Evolutionary conservation across 2,888 invertebrate species (phyloP).

Genomic region (Germaria angustata): DNA sequence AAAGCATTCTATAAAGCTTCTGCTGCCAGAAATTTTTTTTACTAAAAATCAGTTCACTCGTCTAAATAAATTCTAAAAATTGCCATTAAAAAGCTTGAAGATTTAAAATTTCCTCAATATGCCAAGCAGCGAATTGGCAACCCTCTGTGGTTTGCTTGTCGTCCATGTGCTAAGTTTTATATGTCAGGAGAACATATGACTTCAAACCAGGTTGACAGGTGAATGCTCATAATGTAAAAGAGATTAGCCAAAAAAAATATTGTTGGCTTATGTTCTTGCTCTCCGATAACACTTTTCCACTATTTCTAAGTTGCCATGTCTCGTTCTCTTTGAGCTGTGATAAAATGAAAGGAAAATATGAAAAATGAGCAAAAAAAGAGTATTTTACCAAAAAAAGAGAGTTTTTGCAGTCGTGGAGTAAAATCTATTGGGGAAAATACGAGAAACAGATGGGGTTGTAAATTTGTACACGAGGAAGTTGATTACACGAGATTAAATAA

Average conservation of each 20-base stretch:
- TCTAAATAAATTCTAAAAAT: too few relatives aligned
- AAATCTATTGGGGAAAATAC: background rate
- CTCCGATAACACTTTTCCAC: background rate
- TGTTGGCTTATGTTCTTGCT: background rate
- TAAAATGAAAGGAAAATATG: background rate
- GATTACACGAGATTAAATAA: constrained; percentile 42
- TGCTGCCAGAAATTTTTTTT: too few relatives aligned
- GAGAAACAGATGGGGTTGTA: constrained; percentile 49
- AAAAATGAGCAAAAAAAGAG: background rate
- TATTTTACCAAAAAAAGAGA: constrained; percentile 8
- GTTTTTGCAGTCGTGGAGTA: background rate
- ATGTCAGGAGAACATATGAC: constrained; percentile 20
- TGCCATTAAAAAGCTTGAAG: background rate
- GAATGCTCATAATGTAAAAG: constrained; percentile 9
- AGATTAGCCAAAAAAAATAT: background rate
- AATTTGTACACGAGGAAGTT: constrained; percentile 57
- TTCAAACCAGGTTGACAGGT: constrained; percentile 59
- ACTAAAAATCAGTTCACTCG: too few relatives aligned
- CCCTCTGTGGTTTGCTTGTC: background rate
- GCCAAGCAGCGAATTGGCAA: background rate
- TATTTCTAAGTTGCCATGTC: background rate
- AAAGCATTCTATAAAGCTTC: too few relatives aligned
- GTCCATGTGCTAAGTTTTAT: constrained; percentile 52
- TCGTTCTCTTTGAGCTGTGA: constrained; percentile 11
- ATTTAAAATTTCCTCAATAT: background rate